Base-by-base conservation (phyloP, 2,888 invertebrate species). In the Ochropacha duplaris region DNA sequence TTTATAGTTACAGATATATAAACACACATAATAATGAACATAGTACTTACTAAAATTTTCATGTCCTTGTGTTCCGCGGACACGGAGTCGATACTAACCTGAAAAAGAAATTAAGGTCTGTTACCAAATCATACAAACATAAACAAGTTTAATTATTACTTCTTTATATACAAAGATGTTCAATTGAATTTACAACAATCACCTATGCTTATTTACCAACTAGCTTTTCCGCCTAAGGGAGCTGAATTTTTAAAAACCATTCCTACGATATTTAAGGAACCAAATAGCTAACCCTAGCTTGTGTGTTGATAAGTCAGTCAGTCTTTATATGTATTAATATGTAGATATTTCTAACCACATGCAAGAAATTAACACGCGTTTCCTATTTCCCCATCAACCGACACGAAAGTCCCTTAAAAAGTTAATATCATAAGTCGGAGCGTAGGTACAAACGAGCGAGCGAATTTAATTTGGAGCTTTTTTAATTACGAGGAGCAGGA, bases 381-480 rank as follows among this genome's bases (percentile, higher is more conserved):
- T 74, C 73, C 79, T 79, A 80, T 79, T 81, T 82, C 77, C 81
- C 81, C 83, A 86, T 79, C 78, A 70, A 69, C 68, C 72, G 69
- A 69, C 67, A 74, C 72, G 70, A 44, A 90, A 92, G 88, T 83
- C 80, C 85, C 86, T 86, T n/a, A 90, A 92, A 92, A 92, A 90
- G 88, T 88, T 89, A 88, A 88, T 89, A 90, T 89, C 87, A 89
- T 90, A 91, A 91, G 88, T 84, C 88, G 84, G 84, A 78, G 69
- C 63, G 85, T 84, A 85, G n/a, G n/a, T 81, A 88, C 87, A 90
- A n/a, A n/a, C n/a, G n/a, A n/a, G n/a, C 89, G 86, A 90, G 92
- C 92, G 89, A 92, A 92, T 92, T 92, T 92, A 90, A 92, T 92
- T 92, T 91, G 87, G 91, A 92, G 85, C 88, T 87, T 92, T 92